phyloP scores from a whole-genome alignment of 2,888 invertebrate species.

The Creontiades dilutus region DNA sequence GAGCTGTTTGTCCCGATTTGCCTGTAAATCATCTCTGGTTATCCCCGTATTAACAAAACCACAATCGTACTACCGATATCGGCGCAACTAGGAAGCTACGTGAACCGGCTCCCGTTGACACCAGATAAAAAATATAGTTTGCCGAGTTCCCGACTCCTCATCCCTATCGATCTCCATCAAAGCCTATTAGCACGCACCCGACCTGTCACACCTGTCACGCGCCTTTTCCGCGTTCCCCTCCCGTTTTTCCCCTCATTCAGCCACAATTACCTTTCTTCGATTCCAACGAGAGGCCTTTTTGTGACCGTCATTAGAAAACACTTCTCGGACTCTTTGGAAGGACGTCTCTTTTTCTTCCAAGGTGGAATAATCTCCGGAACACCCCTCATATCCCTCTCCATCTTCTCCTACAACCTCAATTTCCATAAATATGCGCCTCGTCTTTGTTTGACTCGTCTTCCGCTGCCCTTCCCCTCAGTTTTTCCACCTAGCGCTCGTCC shows the following conservation, averaged over 20 bases:
- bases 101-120: not conserved
- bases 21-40: not conserved
- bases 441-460: not conserved
- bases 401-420: not conserved
- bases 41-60: not conserved
- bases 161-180: slow-evolving; percentile 12
- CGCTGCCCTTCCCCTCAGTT: too few species aligned
- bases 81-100: not conserved
- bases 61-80: not conserved
- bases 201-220: slow-evolving; percentile 3
- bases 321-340: slow-evolving; percentile 37
- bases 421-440: not conserved
- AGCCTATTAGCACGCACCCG: slow-evolving; percentile 8
- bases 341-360: slow-evolving; percentile 34
- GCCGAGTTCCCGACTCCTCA: slow-evolving; percentile 13
- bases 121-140: slow-evolving; percentile 5
- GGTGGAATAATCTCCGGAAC: not conserved
- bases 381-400: too few species aligned
- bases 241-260: not conserved
- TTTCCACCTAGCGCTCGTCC: not conserved
- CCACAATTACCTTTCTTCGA: slow-evolving; percentile 54
- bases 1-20: too few species aligned
- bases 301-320: slow-evolving; percentile 46
- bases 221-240: not conserved
- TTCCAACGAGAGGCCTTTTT: slow-evolving; percentile 21